These are phyloP conservation scores for Caenorhabditis sp. DNA, from an alignment of 2,888 invertebrate genomes.

Conservation along the genomic window DNA sequence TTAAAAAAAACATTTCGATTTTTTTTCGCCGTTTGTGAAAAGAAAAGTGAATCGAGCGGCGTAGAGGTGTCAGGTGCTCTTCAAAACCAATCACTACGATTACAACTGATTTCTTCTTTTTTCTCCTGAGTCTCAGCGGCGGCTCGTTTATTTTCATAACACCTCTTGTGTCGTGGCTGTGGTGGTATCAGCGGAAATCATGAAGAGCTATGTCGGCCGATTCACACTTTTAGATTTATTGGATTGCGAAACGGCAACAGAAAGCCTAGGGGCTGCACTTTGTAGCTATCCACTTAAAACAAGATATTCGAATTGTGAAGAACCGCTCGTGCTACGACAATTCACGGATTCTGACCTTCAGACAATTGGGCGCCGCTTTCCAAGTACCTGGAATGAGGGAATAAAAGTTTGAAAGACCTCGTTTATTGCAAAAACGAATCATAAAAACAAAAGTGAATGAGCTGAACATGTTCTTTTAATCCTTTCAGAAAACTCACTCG, in stretches of 20 bases:
- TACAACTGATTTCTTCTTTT: constrained; percentile 52
- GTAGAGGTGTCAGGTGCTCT: constrained; percentile 54
- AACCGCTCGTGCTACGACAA: not conserved
- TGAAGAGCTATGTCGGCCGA: constrained; percentile 22
- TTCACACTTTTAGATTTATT: constrained; percentile 26
- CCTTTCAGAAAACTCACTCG: no score
- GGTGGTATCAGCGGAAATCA: constrained; percentile 18
- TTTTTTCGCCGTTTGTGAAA: constrained; percentile 16
- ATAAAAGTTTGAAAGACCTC: no score
- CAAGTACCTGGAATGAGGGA: not conserved
- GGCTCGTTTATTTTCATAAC: constrained; percentile 60
- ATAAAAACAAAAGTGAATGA: no score
- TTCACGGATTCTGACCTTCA: constrained; percentile 36
- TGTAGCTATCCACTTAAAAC: no score
- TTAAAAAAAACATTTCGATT: constrained; percentile 4
- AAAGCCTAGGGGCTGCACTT: no score
- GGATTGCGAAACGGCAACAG: constrained; percentile 2
- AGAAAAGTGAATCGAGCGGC: constrained; percentile 31
- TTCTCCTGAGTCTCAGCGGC: constrained; percentile 9
- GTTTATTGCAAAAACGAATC: no score
- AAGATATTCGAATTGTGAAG: constrained; percentile 14
- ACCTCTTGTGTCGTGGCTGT: constrained; percentile 40
- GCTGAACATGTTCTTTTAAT: no score
- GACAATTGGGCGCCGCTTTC: constrained; percentile 36
- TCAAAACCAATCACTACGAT: constrained; percentile 50